phyloP scores from a whole-genome alignment of 2,113 vertebrate species.

The Cisticola juncidis region DNA sequence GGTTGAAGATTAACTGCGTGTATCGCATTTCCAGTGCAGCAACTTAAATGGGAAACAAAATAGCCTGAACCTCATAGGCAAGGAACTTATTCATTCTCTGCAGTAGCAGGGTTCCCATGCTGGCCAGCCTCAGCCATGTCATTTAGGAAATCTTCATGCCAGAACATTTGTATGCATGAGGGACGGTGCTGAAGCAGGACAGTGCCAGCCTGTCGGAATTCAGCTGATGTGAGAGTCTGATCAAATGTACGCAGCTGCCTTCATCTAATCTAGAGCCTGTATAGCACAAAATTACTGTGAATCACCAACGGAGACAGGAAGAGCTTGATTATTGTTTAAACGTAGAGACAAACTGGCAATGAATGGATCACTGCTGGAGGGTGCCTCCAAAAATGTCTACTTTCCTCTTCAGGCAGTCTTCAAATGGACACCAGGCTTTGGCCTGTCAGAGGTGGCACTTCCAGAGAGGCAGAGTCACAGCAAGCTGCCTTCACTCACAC shows the following conservation, averaged over 20 bases:
- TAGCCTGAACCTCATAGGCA: background rate
- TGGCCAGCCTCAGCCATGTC: background rate
- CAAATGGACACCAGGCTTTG: background rate
- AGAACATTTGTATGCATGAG: constrained; percentile 26
- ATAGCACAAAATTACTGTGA: constrained; percentile 7
- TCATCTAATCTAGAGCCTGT: background rate
- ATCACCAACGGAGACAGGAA: constrained; percentile 6
- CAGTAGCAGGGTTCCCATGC: constrained; percentile 43
- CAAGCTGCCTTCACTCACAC: background rate
- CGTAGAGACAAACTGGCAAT: background rate
- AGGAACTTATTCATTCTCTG: background rate
- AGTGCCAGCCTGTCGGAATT: background rate
- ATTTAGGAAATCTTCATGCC: constrained; percentile 12
- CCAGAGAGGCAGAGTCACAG: background rate
- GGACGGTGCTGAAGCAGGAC: background rate
- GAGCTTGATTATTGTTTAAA: constrained; percentile 10
- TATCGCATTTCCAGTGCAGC: constrained; percentile 59
- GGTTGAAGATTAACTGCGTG: constrained; percentile 68
- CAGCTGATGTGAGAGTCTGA: background rate
- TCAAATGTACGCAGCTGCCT: background rate
- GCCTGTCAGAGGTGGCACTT: background rate
- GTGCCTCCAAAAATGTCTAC: background rate
- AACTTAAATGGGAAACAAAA: constrained; percentile 34
- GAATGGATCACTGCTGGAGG: background rate
- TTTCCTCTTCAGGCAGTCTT: background rate